Base-by-base conservation (phyloP, 2,797 vertebrate genomes). In the Nothura maculosa region DNA sequence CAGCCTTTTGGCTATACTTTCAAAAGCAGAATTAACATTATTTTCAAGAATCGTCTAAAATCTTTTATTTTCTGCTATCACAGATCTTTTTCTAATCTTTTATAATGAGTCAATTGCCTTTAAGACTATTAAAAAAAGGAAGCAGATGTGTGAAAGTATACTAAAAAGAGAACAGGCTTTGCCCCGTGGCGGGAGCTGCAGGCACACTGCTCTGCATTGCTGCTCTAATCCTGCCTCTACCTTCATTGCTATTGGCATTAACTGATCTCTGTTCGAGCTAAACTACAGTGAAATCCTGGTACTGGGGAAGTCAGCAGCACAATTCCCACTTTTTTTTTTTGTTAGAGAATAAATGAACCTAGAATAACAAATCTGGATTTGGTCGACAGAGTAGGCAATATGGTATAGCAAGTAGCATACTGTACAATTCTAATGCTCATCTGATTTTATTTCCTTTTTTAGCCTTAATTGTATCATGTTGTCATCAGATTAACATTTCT, bases 401-500 rank as follows among this genome's bases (percentile, higher is more conserved):
- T 6, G 13, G 8, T 40, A 54, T 67, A 69, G 25, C 60, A 81
- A 57, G 11, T 32, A 28, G 8, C 0, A 0, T 4, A 27, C 36
- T 47, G 12, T 64, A 90, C 62, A 7, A 66, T 83, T 73, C 69
- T n/a, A 34, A 15, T 45, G 27, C 30, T 87, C 62, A 27, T 63
- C n/a, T 25, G 21, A 61, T 64, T 40, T 52, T 66, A 50, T 74
- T 74, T 50, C 38, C 54, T 52, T 64, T 43, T n/a, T 30, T 47
- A 38, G 43, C 76, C 43, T 85, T 55, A 27, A 60, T n/a, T 72
- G 27, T 18, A 81, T 54, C 10, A 58, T 14, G 5, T 55, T 81
- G 74, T 61, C 21, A 77, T 50, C 10, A 42, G 21, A 10, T 14
- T 28, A 50, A 40, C 82, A 96, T 94, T 93, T 90, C 72, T 95